phyloP scores from a whole-genome alignment of 2,113 vertebrate species.

The Bubo scandiacus region DNA sequence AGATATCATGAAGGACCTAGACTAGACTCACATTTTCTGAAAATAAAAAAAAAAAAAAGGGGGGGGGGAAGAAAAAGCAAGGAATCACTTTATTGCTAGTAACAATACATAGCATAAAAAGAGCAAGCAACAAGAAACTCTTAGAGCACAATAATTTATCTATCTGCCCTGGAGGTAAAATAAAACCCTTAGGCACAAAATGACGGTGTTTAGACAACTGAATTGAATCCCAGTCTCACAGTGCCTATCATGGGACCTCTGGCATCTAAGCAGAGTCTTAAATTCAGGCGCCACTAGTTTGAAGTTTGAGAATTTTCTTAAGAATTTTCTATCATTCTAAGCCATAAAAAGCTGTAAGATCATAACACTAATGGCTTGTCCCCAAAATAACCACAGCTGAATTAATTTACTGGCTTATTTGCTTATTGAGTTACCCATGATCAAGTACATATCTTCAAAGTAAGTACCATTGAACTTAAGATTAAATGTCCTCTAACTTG shows the following conservation, averaged over 20 bases:
- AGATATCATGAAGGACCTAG: not conserved
- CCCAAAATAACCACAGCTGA: not conserved
- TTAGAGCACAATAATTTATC: not conserved
- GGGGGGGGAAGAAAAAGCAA: accelerated
- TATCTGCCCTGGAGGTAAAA: not conserved
- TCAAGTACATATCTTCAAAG: not conserved
- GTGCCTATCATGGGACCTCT: not conserved
- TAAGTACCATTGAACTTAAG: not conserved
- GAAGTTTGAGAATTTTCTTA: not conserved
- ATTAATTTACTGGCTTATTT: not conserved
- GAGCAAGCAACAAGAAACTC: not conserved
- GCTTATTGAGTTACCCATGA: not conserved
- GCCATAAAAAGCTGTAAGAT: not conserved
- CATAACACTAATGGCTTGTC: not conserved
- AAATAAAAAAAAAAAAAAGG: not conserved
- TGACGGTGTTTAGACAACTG: not conserved
- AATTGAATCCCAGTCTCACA: not conserved
- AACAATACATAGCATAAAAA: not conserved
- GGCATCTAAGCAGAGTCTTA: not conserved
- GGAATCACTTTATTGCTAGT: not conserved
- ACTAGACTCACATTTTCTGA: not conserved
- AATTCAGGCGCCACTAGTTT: not conserved
- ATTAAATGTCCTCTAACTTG: not conserved
- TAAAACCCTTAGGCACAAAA: not conserved
- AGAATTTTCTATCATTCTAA: not conserved